Evolutionary conservation across 1,140 invertebrate species (phyloP).

Genomic region (Solen grandis): DNA sequence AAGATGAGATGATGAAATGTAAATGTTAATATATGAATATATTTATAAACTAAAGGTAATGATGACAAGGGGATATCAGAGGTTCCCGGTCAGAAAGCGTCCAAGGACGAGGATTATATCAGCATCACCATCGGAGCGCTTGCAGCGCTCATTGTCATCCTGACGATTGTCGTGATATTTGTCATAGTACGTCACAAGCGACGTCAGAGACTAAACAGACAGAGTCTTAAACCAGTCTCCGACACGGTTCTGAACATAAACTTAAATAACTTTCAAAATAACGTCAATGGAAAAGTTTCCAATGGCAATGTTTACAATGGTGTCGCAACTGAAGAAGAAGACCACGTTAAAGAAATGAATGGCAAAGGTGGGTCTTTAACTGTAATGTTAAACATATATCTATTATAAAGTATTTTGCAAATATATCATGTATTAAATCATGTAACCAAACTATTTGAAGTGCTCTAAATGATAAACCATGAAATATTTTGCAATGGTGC

Average conservation of each 20-base stretch:
- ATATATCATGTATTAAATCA: no score
- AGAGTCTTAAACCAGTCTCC: slow-evolving; percentile 72
- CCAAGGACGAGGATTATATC: slow-evolving; percentile 85
- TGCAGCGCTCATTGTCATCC: slow-evolving; percentile 88
- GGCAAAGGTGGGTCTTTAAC: slow-evolving; percentile 60
- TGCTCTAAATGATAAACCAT: no score
- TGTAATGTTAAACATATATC: no score
- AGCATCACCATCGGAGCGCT: slow-evolving; percentile 90
- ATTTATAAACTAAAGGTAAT: no score
- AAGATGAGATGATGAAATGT: no score
- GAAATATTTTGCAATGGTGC: no score
- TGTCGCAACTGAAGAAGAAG: slow-evolving; percentile 82
- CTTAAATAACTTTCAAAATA: slow-evolving; percentile 74
- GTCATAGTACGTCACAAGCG: slow-evolving; percentile 88
- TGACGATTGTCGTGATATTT: slow-evolving; percentile 87
- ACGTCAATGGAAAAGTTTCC: slow-evolving; percentile 79
- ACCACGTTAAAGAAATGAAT: slow-evolving; percentile 77
- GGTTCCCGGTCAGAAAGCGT: slow-evolving; percentile 30
- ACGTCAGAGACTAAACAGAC: slow-evolving; percentile 86
- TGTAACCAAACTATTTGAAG: no score
- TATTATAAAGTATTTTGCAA: no score
- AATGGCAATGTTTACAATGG: slow-evolving; percentile 84
- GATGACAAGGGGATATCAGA: neutral
- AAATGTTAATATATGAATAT: no score
- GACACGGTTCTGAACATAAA: slow-evolving; percentile 77